Percentiles rank a stretch among this genome's conserved stretches.
Conservation (phyloP, 1,140 invertebrate genomes). For the Branchinecta lynchi region DNA sequence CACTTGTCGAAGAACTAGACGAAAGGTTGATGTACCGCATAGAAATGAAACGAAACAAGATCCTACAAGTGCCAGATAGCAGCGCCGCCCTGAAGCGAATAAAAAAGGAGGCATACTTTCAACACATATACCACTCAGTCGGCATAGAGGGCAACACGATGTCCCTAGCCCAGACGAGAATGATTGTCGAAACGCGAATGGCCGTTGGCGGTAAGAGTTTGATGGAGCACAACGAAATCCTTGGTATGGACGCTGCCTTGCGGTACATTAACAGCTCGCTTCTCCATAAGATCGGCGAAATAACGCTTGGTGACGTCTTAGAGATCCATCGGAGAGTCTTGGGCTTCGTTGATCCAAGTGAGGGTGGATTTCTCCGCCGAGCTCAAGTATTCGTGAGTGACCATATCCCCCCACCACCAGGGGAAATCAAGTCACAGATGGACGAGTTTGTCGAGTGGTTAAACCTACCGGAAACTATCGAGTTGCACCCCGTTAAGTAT, state of each 20-base stretch:
- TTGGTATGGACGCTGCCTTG: conserved; percentile 83
- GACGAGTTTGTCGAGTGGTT: conserved; percentile 74
- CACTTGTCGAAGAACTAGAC: conserved; percentile 80
- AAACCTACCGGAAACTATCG: conserved; percentile 65
- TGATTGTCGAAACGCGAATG: conserved; percentile 80
- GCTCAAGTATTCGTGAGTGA: conserved; percentile 87
- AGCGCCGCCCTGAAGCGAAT: conserved; percentile 61
- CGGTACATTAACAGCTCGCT: conserved; percentile 88
- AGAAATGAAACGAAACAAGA: conserved; percentile 64
- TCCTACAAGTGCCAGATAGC: conserved; percentile 62
- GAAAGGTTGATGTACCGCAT: conserved; percentile 56
- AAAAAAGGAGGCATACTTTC: conserved; percentile 86
- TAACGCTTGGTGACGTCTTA: conserved; percentile 69
- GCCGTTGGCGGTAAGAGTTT: conserved; percentile 87
- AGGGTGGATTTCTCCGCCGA: conserved; percentile 51
- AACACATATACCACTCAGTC: conserved; percentile 93
- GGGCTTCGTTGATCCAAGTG: conserved; percentile 78
- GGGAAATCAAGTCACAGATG: conserved; percentile 64
- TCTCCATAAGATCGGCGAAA: conserved; percentile 45
- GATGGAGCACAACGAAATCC: conserved; percentile 89
- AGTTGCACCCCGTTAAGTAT: conserved; percentile 57
- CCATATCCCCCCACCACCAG: conserved; percentile 69
- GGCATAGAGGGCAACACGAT: conserved; percentile 96
- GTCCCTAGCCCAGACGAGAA: conserved; percentile 77
- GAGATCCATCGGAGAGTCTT: conserved; percentile 83